These are phyloP conservation scores for Forbesichthys agassizii DNA, from an alignment of 2,113 vertebrate species.

Conservation along the genomic window DNA sequence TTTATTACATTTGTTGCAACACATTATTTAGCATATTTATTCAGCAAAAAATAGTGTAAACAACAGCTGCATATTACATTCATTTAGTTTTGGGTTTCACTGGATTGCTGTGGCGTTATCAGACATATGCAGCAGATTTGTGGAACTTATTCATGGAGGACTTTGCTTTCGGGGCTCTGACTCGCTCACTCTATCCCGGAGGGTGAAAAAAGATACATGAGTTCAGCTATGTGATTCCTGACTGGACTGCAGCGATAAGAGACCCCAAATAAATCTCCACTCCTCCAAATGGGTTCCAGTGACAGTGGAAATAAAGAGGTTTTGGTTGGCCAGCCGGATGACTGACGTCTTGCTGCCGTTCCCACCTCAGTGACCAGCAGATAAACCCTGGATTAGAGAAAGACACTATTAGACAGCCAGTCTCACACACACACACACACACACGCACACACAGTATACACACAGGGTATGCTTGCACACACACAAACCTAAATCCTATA, in stretches of 20 bases:
- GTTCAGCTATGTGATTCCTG: slow-evolving; percentile 79
- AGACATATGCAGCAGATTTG: slow-evolving; percentile 48
- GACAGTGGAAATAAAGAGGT: slow-evolving; percentile 79
- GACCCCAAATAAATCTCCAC: slow-evolving; percentile 77
- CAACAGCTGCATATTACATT: slow-evolving; percentile 35
- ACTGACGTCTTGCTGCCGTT: slow-evolving; percentile 73
- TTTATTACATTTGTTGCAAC: slow-evolving; percentile 8
- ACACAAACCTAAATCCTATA: not conserved
- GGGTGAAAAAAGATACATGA: slow-evolving; percentile 69
- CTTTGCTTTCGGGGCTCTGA: slow-evolving; percentile 52
- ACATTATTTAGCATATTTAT: slow-evolving; percentile 19
- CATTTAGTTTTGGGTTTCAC: slow-evolving; percentile 29
- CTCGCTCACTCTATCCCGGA: slow-evolving; percentile 46
- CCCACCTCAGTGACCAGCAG: slow-evolving; percentile 60
- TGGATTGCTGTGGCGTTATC: slow-evolving; percentile 41
- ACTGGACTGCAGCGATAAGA: slow-evolving; percentile 78
- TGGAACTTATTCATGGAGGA: slow-evolving; percentile 56
- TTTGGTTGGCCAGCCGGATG: slow-evolving; percentile 73
- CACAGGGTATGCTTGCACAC: not conserved
- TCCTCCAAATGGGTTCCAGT: slow-evolving; percentile 76
- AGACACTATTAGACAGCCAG: slow-evolving; percentile 50
- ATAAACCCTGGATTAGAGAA: slow-evolving; percentile 71
- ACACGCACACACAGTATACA: not conserved
- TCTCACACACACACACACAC: slow-evolving; percentile 4
- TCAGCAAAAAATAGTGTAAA: slow-evolving; percentile 17